phyloP scores from a whole-genome alignment of 2,113 vertebrate species.

The Nanorana parkeri region DNA sequence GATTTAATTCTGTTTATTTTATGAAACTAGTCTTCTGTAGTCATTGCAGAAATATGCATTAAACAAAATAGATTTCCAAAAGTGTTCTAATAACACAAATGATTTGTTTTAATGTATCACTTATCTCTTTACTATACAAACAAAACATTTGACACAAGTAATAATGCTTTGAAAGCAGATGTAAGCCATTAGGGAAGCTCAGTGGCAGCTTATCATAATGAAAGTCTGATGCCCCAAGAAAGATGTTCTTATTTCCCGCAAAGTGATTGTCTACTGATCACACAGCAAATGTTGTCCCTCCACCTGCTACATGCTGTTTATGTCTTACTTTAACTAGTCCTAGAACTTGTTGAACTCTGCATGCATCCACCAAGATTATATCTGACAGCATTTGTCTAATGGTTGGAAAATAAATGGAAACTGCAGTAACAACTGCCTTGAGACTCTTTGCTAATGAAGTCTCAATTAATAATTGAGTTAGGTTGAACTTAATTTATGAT shows the following conservation, averaged over 20 bases:
- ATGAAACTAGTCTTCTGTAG: too few species aligned
- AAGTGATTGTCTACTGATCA: neutral
- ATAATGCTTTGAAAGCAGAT: too few species aligned
- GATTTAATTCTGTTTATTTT: too few species aligned
- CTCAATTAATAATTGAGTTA: conserved; percentile 58
- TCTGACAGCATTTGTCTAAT: conserved; percentile 54
- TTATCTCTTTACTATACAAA: too few species aligned
- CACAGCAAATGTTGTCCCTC: neutral
- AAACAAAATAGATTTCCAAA: too few species aligned
- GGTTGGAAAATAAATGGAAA: conserved; percentile 53
- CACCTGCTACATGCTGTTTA: conserved; percentile 9
- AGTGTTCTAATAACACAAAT: too few species aligned
- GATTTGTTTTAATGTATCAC: too few species aligned
- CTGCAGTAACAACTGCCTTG: conserved; percentile 44
- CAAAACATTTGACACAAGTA: too few species aligned
- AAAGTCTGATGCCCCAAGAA: neutral
- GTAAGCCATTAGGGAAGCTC: too few species aligned
- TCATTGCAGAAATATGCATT: too few species aligned
- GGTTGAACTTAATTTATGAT: conserved; percentile 53
- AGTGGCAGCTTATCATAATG: neutral
- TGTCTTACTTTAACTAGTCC: conserved; percentile 17
- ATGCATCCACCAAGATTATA: conserved; percentile 47
- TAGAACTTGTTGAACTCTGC: conserved; percentile 52
- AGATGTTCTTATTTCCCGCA: neutral
- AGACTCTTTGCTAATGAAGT: conserved; percentile 57